Percentiles rank a stretch among this genome's conserved stretches.
phyloP scores from a whole-genome alignment of 2,888 invertebrate genomes.

The Conomelus anceps region DNA sequence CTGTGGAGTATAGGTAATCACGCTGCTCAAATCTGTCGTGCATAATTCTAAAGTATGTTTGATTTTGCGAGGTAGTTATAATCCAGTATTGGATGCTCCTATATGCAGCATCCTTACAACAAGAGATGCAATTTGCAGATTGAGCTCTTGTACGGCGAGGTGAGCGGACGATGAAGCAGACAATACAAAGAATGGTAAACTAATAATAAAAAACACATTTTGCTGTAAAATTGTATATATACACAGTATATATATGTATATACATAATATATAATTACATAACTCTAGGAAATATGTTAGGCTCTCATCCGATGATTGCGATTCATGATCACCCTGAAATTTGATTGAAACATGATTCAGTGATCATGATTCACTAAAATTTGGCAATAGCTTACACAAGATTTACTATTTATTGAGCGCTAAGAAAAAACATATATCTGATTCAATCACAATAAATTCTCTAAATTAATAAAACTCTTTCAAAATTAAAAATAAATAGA shows the following conservation, averaged over 20 bases:
- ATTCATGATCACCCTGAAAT: neutral
- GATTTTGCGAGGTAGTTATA: too few species aligned
- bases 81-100: too few species aligned
- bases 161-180: too few species aligned
- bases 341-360: too few species aligned
- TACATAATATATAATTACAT: neutral
- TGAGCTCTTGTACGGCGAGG: too few species aligned
- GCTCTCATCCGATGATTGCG: neutral
- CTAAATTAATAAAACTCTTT: neutral
- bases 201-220: neutral
- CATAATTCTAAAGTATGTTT: too few species aligned
- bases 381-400: neutral
- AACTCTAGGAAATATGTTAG: neutral
- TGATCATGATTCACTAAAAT: neutral
- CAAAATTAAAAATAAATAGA: neutral
- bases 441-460: neutral
- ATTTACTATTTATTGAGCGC: neutral
- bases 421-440: neutral
- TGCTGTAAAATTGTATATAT: neutral
- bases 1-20: too few species aligned
- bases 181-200: too few species aligned
- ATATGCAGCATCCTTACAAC: too few species aligned
- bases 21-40: too few species aligned
- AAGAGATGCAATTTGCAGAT: too few species aligned
- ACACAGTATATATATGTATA: neutral